Base-by-base conservation (phyloP, 2,797 vertebrate species). In the Australoheros facetus region DNA sequence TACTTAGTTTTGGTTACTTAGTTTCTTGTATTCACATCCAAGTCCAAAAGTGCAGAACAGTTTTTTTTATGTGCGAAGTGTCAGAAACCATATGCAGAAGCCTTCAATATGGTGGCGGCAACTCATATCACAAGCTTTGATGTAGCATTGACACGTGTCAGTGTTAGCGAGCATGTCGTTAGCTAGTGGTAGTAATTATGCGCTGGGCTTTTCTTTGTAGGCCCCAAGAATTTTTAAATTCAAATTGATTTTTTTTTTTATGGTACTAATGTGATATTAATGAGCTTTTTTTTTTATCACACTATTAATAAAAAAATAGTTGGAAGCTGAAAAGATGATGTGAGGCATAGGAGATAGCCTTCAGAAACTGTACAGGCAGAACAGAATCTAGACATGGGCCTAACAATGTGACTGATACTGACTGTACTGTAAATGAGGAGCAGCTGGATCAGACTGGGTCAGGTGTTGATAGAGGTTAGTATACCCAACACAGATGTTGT, bases 361-460 rank as follows among this genome's bases (percentile, higher is more conserved):
- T 57, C 42, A 39, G 79, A 37, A 17, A 73, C 58, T 77, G 21
- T 59, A 8, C 42, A 73, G 19, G 32, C 30, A 39, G 60, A 71
- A 42, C 42, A 48, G 13, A 55, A 55, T 71, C 23, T 53, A 80
- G 32, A 19, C 45, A n/a, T 56, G 13, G 26, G 55, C 19, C 71
- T 7, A 34, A 23, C 48, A 19, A 75, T 7, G 59, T 66, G 78
- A 85, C 75, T 75, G 70, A 87, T 77, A 23, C 71, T 64, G 60
- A 59, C 12, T 19, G 76, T 26, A 59, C 12, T 19, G 76, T 26
- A 71, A 53, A 74, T 73, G 77, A 83, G 62, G 69, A 87, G 84
- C 74, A 86, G 80, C 84, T 86, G 80, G 73, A 17, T 48, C 80
- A 77, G 82, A 83, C 7, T 42, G 70, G 66, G 73, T 79, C 76